Evolutionary conservation across 2,888 invertebrate species (phyloP), one percentile per base, ranked within the genome.

Genomic region (Leucophenga maculata): DNA sequence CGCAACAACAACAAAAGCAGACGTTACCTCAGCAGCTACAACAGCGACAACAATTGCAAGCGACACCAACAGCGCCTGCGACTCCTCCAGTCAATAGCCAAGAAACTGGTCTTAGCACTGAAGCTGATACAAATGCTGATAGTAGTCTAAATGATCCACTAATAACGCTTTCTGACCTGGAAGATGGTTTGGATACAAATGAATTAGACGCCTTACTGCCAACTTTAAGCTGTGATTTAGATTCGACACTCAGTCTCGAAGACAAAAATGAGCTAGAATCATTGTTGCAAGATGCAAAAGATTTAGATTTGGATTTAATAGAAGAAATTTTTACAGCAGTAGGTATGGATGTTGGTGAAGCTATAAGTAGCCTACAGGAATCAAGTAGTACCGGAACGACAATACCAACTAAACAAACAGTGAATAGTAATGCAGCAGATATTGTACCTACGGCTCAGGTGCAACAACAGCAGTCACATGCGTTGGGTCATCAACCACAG

Each of bases 191-290:
- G 59, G 86, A 88, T 18, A 87, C 87, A 68, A 88, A 86, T 67
- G 93, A 93, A 85, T 89, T 93, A 68, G 93, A 93, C 79, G 92
- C 92, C 78, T 88, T 93, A 77, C 88, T 93, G 83, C 92, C 90
- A 73, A 91, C 91, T 60, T 90, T 91, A 77, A 85, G 82, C 82
- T 86, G 86, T 85, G 92, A 93, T 80, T 89, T 93, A 71, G 88
- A 88, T 77, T 84, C 88, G 71, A 83, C 86, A 55, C 78, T 88
- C 52, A 87, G 86, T 75, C 78, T 88, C 73, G 88, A 88, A 76
- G 86, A 86, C 71, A 88, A 88, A 73, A 87, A 87, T 71, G 86
- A 87, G 72, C 80, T 88, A 52, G 88, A 88, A 75, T 87, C 88
- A 67, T 78, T 88, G 69, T 74, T 88, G 71, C 86, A 86, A 72